Evolutionary conservation across 2,888 invertebrate genomes (phyloP), one percentile per base, ranked within the genome.

Genomic region (Cepaea hortensis): DNA sequence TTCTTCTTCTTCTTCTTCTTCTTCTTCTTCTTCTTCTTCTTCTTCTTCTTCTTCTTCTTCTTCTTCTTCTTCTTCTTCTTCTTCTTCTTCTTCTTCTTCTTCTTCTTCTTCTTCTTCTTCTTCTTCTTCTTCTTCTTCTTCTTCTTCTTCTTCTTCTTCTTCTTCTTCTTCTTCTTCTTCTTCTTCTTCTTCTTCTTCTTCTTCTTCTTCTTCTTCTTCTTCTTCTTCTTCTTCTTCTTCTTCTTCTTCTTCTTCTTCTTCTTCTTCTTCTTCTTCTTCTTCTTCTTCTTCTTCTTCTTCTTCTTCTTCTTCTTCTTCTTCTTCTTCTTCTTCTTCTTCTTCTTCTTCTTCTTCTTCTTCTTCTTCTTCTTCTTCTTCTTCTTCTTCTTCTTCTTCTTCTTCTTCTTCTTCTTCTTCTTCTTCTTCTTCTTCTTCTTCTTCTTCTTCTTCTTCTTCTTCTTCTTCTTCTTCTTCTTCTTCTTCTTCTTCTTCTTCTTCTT

Each of bases 41-140:
- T 15, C 77, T 77, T 15, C 77, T 77, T 77, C 77, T 77, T 77
- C 77, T 77, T 77, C 77, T 77, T 77, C 77, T 77, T 77, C 77
- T 77, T 77, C 77, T 77, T 77, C 77, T 77, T 77, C 77, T 77
- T 77, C 77, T 77, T 77, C 77, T 77, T 77, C 77, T 77, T 77
- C 77, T 77, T 77, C 77, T 77, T 77, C 77, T 77, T 55, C 55
- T 61, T 46, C 46, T 80, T n/a, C 46, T 61, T 61, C n/a, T 61
- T 61, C 55, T 61, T 46, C n/a, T 80, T 46, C 55, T 61, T 46
- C n/a, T 80, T 61, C 55, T 35, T n/a, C 62, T 80, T 61, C 55
- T 48, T 61, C 68, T 62, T 23, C 35, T 65, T 81, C 81, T 81
- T 48, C 65, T 15, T 81, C 65, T 81, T 23, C 18, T 65, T 62